Conservation (phyloP, 2,888 invertebrate genomes). For the Reticulitermes lucifugus region DNA sequence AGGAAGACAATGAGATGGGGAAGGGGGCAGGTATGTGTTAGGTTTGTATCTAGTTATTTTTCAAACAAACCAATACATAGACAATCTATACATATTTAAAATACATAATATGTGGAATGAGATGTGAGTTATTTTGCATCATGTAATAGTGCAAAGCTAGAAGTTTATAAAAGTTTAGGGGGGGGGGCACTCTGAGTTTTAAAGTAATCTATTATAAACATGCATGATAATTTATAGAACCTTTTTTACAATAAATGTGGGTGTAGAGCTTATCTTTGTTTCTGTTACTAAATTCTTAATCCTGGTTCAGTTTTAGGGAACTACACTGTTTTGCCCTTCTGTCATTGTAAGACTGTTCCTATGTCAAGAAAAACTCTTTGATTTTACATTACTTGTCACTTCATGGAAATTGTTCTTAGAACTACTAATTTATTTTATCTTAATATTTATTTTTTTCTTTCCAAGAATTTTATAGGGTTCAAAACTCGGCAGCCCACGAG, state of each 20-base stretch:
- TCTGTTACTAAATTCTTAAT: background rate
- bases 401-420: slow-evolving; percentile 2
- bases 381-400: background rate
- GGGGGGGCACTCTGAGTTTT: background rate
- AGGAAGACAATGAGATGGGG: background rate
- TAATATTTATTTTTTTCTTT: background rate
- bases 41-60: background rate
- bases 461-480: background rate
- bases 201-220: background rate
- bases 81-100: slow-evolving; percentile 15
- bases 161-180: background rate
- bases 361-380: too few species aligned
- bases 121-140: background rate
- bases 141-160: background rate
- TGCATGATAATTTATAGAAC: background rate
- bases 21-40: background rate
- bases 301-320: background rate
- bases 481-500: background rate
- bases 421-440: slow-evolving; percentile 9
- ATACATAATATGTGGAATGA: background rate
- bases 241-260: background rate
- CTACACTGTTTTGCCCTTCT: slow-evolving; percentile 4
- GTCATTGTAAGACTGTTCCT: too few species aligned
- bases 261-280: background rate
- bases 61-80: background rate